Evolutionary conservation across 1,140 invertebrate genomes (phyloP).

Genomic region (Bombus soroeensis): DNA sequence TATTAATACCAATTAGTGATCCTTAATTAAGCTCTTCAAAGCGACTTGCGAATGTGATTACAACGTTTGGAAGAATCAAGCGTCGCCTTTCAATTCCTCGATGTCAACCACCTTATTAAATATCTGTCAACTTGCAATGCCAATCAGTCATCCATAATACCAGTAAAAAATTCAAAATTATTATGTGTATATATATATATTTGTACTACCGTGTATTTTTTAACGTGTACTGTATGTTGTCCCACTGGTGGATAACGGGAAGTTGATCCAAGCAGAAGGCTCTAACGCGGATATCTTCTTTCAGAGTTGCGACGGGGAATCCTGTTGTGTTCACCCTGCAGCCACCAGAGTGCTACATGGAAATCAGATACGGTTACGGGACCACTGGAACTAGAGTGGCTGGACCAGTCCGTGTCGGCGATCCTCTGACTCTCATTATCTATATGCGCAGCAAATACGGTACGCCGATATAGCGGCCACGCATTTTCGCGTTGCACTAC

Average conservation of each 20-base stretch:
- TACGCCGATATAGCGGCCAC: slow-evolving; percentile 74
- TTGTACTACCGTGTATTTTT: too few species aligned
- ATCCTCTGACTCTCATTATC: slow-evolving; percentile 95
- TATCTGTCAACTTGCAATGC: too few species aligned
- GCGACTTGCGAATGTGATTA: too few species aligned
- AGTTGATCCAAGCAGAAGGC: slow-evolving; percentile 24
- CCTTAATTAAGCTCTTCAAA: not conserved
- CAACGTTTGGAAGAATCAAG: too few species aligned
- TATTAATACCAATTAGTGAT: not conserved
- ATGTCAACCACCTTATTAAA: too few species aligned
- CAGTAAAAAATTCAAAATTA: too few species aligned
- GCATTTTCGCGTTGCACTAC: slow-evolving; percentile 36
- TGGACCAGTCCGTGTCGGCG: slow-evolving; percentile 94
- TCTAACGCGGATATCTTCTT: slow-evolving; percentile 67
- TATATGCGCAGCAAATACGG: slow-evolving; percentile 97
- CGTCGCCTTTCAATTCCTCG: too few species aligned
- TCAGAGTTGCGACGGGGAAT: slow-evolving; percentile 94
- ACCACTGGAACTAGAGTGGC: slow-evolving; percentile 91
- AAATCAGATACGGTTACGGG: slow-evolving; percentile 94
- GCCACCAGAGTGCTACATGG: slow-evolving; percentile 97
- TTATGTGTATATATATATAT: too few species aligned
- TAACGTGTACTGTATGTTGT: not conserved
- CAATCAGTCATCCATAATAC: too few species aligned
- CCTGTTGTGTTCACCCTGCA: slow-evolving; percentile 96
- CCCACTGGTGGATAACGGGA: slow-evolving; percentile 52